phyloP scores from a whole-genome alignment of 1,140 invertebrate genomes.

The Periplaneta americana region DNA sequence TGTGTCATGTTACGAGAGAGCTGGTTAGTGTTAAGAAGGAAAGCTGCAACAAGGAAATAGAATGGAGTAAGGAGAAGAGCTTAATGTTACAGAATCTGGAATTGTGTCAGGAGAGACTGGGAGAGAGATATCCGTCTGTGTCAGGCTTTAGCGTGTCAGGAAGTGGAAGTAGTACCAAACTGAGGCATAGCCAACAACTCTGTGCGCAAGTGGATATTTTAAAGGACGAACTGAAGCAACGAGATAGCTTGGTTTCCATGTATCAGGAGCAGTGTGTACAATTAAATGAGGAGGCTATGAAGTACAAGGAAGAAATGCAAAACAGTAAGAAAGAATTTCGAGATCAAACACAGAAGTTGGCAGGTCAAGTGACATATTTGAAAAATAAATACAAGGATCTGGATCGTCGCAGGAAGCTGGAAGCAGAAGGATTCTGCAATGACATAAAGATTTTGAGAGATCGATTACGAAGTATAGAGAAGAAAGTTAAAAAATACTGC shows the following conservation, averaged over 20 bases:
- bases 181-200: not conserved
- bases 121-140: slow-evolving; percentile 10
- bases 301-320: not conserved
- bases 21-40: slow-evolving; percentile 6
- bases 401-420: not conserved
- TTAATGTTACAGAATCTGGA: slow-evolving; percentile 5
- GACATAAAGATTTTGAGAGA: not conserved
- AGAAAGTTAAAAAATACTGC: not conserved
- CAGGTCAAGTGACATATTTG: not conserved
- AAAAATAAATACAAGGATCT: not conserved
- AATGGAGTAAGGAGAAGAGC: slow-evolving; percentile 17
- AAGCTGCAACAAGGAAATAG: slow-evolving; percentile 6
- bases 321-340: not conserved
- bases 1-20: slow-evolving; percentile 9
- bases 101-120: slow-evolving; percentile 11
- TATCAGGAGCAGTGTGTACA: not conserved
- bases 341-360: not conserved
- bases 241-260: not conserved
- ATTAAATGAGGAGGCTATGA: not conserved
- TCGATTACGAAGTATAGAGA: not conserved
- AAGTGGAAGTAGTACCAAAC: not conserved
- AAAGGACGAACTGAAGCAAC: not conserved
- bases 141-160: not conserved
- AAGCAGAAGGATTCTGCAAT: slow-evolving; percentile 1
- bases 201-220: not conserved